Conservation (phyloP, 2,888 invertebrate species). For the Zootermopsis nevadensis region DNA sequence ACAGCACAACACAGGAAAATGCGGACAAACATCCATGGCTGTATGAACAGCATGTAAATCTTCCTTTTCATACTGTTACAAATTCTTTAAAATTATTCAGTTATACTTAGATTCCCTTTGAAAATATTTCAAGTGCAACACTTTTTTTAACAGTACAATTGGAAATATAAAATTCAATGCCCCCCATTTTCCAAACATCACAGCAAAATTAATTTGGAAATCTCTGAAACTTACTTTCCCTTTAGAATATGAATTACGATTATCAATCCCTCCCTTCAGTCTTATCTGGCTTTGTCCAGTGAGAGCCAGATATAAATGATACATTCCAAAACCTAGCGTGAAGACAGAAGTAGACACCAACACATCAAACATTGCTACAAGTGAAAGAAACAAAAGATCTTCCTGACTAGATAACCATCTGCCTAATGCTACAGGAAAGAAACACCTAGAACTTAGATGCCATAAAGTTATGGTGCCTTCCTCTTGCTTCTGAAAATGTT, state of each 20-base stretch:
- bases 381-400: constrained; percentile 20
- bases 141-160: neutral
- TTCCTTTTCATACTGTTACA: no score
- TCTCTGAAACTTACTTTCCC: neutral
- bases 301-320: constrained; percentile 20
- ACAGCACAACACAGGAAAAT: no score
- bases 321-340: constrained; percentile 42
- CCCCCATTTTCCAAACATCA: constrained; percentile 42
- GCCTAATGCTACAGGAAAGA: constrained; percentile 47
- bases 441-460: constrained; percentile 37
- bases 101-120: neutral
- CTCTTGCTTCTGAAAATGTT: constrained; percentile 9
- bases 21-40: no score
- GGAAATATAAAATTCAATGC: constrained; percentile 45
- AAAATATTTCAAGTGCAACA: neutral
- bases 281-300: constrained; percentile 19
- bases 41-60: no score
- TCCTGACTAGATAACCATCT: constrained; percentile 45
- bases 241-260: neutral
- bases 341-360: constrained; percentile 34
- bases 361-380: constrained; percentile 45
- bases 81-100: neutral
- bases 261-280: neutral
- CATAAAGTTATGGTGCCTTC: constrained; percentile 5
- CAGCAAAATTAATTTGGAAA: constrained; percentile 25